Evolutionary conservation across 2,113 vertebrate genomes (phyloP), one percentile per base, ranked within the genome.

Genomic region (Thunnus thynnus): DNA sequence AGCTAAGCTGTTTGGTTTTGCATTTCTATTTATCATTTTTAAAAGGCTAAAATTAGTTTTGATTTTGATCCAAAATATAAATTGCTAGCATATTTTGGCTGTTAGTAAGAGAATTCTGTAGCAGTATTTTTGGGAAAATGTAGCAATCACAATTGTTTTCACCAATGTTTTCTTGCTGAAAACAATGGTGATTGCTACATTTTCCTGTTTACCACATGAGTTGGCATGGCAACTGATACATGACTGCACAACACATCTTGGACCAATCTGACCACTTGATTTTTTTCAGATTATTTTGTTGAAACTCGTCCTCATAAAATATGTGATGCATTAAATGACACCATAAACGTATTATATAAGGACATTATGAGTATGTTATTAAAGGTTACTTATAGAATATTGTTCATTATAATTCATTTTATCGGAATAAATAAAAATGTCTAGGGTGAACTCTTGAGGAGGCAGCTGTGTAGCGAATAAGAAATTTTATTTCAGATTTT

Each of bases 241-340:
- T 72, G 74, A 84, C 63, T 80, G 16, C 60, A 54, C 68, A 56
- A 70, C 82, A 87, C 74, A 86, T 85, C 73, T 83, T 87, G 58
- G 67, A 85, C 55, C 66, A 73, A 85, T 85, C 79, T 83, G 55
- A 78, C 48, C 0, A 6, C 25, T 64, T 2, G 56, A 52, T 68
- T 57, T 41, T 22, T 57, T 30, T 82, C 20, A 12, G 25, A 80
- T 62, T 20, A 20, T 20, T 78, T 46, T 76, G 58, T 51, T 51
- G 36, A 74, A 83, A 76, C 69, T 18, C 32, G 9, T 69, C 60
- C 48, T 63, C 2, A 1, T 51, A 60, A 76, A 83, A 61, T 64
- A 63, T 70, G 50, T 27, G 17, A 61, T 30, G 25, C 52, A 51
- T 75, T 22, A 67, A 9, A 52, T 27, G 46, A 72, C 56, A 60